Evolutionary conservation across 1,140 invertebrate genomes (phyloP).

Genomic region (Cecropterus lyciades): DNA sequence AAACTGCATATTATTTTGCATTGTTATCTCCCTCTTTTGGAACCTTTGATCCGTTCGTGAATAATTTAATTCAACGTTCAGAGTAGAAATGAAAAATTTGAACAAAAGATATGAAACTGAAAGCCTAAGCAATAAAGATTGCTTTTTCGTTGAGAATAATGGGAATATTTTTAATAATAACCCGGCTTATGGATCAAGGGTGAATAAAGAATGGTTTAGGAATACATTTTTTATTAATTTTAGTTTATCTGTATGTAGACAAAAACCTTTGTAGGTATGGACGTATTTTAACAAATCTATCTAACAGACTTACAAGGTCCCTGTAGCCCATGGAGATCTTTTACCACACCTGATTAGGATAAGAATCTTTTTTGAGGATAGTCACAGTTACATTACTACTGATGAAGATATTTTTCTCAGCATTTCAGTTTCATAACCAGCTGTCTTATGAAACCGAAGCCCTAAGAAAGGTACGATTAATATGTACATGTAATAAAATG

Average conservation of each 20-base stretch:
- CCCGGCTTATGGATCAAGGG: slow-evolving; percentile 24
- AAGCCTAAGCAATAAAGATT: slow-evolving; percentile 31
- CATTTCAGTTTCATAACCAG: too few species aligned
- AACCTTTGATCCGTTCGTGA: slow-evolving; percentile 21
- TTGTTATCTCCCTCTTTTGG: slow-evolving; percentile 18
- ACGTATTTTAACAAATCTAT: too few species aligned
- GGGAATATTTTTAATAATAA: slow-evolving; percentile 35
- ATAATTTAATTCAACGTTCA: slow-evolving; percentile 28
- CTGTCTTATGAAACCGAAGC: too few species aligned
- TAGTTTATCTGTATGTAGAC: background rate
- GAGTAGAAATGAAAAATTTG: slow-evolving; percentile 27
- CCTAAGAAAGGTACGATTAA: too few species aligned
- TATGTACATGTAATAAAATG: too few species aligned
- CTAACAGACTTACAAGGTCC: too few species aligned
- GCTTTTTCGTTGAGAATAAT: slow-evolving; percentile 32
- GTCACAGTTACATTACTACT: too few species aligned
- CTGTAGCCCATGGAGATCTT: too few species aligned
- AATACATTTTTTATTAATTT: slow-evolving; percentile 10
- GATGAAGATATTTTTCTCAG: too few species aligned
- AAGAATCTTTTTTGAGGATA: background rate
- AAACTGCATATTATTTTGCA: slow-evolving; percentile 15
- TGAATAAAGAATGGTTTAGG: slow-evolving; percentile 21
- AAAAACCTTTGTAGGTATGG: too few species aligned
- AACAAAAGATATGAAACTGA: slow-evolving; percentile 32
- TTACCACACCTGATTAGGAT: background rate